Conservation (phyloP, 1,140 invertebrate genomes). For the Conopomorpha cramerella region DNA sequence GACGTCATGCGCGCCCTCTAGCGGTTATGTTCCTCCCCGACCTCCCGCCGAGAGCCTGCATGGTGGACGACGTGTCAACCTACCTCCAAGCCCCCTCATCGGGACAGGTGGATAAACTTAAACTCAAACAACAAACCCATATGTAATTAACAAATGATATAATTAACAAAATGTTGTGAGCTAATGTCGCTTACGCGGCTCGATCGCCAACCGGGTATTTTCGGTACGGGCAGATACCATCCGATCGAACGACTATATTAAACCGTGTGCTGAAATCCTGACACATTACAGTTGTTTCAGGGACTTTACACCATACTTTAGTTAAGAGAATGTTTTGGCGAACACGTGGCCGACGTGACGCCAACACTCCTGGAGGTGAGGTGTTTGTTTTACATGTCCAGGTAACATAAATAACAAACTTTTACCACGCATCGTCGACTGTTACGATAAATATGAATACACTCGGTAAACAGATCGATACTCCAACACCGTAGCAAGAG, state of each 20-base stretch:
- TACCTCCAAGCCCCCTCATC: constrained; percentile 56
- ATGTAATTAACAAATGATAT: constrained; percentile 61
- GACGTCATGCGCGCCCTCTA: constrained; percentile 48
- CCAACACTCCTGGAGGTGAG: too few species aligned
- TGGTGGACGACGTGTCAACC: constrained; percentile 57
- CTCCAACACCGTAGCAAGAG: too few species aligned
- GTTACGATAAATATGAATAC: too few species aligned
- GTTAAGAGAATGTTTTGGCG: not conserved
- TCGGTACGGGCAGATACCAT: constrained; percentile 25
- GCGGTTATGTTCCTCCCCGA: constrained; percentile 56
- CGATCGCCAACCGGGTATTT: constrained; percentile 53
- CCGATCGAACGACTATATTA: too few species aligned
- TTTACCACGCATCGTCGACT: too few species aligned
- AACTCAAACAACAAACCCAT: constrained; percentile 56
- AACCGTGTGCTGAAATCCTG: too few species aligned
- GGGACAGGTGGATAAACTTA: constrained; percentile 55
- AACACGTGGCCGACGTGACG: not conserved
- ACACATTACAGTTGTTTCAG: too few species aligned
- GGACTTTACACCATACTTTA: not conserved
- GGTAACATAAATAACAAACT: too few species aligned
- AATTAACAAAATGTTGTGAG: constrained; percentile 61
- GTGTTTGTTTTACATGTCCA: too few species aligned
- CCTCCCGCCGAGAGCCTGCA: constrained; percentile 49
- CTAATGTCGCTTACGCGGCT: constrained; percentile 49
- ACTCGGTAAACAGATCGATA: too few species aligned